Percentiles rank a stretch among this genome's conserved stretches.
These are phyloP conservation scores for Furcula furcula DNA, from an alignment of 2,888 invertebrate genomes.

Conservation along the genomic window DNA sequence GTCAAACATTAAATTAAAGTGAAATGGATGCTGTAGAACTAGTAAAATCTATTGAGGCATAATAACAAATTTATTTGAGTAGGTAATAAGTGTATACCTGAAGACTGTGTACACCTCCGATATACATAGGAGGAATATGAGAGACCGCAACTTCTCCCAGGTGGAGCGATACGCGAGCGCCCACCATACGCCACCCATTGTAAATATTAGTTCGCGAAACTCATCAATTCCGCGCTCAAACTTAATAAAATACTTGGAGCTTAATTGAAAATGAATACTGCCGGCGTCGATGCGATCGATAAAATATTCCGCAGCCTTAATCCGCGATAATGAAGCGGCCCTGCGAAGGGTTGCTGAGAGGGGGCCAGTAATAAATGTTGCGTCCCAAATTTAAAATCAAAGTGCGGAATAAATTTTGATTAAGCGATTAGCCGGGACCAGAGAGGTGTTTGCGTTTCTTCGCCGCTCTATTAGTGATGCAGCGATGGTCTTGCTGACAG, in stretches of 20 bases:
- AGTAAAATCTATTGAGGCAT: too few species aligned
- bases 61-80: too few species aligned
- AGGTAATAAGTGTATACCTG: too few species aligned
- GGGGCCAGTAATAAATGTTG: conserved; percentile 80
- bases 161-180: conserved; percentile 32
- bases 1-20: too few species aligned
- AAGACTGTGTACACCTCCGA: conserved; percentile 4
- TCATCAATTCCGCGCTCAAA: conserved; percentile 79
- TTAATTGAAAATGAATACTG: conserved; percentile 82
- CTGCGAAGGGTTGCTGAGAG: conserved; percentile 75
- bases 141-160: conserved; percentile 42
- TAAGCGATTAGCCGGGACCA: conserved; percentile 75
- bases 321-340: conserved; percentile 79
- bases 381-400: conserved; percentile 81
- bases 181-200: conserved; percentile 69
- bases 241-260: conserved; percentile 82
- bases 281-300: conserved; percentile 72
- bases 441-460: conserved; percentile 74
- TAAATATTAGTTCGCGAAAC: conserved; percentile 81
- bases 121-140: conserved; percentile 26
- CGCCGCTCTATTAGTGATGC: conserved; percentile 50
- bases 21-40: too few species aligned
- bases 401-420: conserved; percentile 82
- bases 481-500: conserved; percentile 30
- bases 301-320: conserved; percentile 80